Conservation (phyloP, 1,140 invertebrate genomes). For the Hirudo medicinalis region DNA sequence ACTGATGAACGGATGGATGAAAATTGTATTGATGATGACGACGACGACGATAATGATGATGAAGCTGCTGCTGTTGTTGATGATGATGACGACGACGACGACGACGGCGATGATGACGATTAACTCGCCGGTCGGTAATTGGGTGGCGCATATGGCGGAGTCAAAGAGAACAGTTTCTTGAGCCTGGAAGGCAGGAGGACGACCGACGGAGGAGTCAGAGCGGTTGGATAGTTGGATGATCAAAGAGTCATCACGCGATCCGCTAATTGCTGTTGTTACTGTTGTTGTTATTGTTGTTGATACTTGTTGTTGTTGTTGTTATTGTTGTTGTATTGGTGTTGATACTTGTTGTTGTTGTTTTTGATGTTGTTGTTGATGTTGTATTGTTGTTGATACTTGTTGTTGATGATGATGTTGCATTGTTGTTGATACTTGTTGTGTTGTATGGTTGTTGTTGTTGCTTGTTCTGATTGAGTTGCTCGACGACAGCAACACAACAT, state of each 20-base stretch:
- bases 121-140: not conserved
- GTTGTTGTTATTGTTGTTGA: not conserved
- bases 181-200: no score
- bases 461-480: no score
- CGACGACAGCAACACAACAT: no score
- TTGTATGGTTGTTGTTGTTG: slow-evolving; percentile 4
- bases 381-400: not conserved
- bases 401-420: slow-evolving; percentile 8
- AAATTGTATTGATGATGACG: slow-evolving; percentile 18
- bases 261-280: no score
- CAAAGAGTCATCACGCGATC: no score
- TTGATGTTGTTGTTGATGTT: not conserved
- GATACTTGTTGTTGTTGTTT: not conserved
- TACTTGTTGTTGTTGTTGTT: slow-evolving; percentile 5
- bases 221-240: no score
- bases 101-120: not conserved
- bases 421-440: slow-evolving; percentile 1
- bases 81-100: not conserved
- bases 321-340: no score
- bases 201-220: no score
- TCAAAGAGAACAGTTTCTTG: no score
- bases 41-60: slow-evolving; percentile 29
- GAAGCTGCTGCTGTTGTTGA: not conserved
- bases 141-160: not conserved
- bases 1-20: not conserved